Conservation (phyloP, 2,113 vertebrate species). For the Theristicus caerulescens region DNA sequence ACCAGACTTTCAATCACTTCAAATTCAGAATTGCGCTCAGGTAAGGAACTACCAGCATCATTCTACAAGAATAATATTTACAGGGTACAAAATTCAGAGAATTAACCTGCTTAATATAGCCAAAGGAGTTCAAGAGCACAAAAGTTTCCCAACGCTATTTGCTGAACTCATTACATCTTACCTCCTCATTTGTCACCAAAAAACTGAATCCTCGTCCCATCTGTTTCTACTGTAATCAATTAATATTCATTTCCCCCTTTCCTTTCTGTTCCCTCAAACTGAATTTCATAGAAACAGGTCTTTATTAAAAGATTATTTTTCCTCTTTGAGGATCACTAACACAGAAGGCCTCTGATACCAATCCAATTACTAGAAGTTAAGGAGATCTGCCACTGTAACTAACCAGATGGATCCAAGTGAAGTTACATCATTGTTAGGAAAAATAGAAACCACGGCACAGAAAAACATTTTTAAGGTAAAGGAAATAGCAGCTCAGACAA, state of each 20-base stretch:
- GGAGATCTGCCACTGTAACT: background rate
- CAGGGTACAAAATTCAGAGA: background rate
- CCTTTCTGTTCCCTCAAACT: background rate
- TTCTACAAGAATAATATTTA: background rate
- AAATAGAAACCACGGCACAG: background rate
- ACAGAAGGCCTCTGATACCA: background rate
- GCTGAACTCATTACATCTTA: background rate
- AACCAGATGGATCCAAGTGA: background rate
- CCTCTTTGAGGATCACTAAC: background rate
- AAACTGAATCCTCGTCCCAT: background rate
- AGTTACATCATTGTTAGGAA: background rate
- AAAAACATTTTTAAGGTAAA: background rate
- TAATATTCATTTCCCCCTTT: background rate
- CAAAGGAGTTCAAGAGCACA: background rate
- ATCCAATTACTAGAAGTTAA: background rate
- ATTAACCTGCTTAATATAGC: background rate
- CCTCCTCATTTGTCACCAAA: background rate
- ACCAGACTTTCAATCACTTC: background rate
- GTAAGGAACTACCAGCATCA: background rate
- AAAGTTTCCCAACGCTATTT: background rate
- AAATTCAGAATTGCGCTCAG: background rate
- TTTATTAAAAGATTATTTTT: background rate
- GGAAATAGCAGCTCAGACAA: background rate
- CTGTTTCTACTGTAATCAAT: background rate
- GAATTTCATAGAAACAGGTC: background rate